A percentile compares a stretch with the other conserved stretches of the same genome.
phyloP scores from a whole-genome alignment of 2,797 vertebrate species.

The Leuciscus waleckii region DNA sequence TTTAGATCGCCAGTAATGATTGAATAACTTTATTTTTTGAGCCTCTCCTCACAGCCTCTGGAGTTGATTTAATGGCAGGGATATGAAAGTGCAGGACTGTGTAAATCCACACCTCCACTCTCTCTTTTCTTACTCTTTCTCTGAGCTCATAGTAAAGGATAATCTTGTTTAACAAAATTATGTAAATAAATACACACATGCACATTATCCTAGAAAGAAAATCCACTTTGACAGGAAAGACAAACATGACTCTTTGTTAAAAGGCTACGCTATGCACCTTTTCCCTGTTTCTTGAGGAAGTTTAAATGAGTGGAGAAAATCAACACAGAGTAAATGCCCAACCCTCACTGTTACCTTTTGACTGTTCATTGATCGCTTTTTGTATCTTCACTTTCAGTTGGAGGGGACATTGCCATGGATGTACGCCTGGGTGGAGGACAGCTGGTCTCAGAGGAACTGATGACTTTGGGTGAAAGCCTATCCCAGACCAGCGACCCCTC shows the following conservation, averaged over 20 bases:
- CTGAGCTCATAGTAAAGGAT: constrained; percentile 59
- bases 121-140: constrained; percentile 32
- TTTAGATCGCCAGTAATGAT: constrained; percentile 71
- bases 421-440: constrained; percentile 93
- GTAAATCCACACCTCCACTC: constrained; percentile 61
- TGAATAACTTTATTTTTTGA: constrained; percentile 69
- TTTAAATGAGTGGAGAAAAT: constrained; percentile 29
- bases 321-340: constrained; percentile 39
- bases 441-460: constrained; percentile 97
- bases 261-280: constrained; percentile 56
- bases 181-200: constrained; percentile 65
- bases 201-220: constrained; percentile 59
- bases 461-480: constrained; percentile 97
- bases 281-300: constrained; percentile 48
- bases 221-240: constrained; percentile 60
- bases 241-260: constrained; percentile 61
- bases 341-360: background rate
- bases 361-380: constrained; percentile 1
- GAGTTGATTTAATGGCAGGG: constrained; percentile 71
- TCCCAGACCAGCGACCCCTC: constrained; percentile 96
- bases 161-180: constrained; percentile 67
- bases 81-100: constrained; percentile 63
- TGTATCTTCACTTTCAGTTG: constrained; percentile 76
- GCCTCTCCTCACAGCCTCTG: constrained; percentile 61
- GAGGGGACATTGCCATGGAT: constrained; percentile 95